These are phyloP conservation scores for Meganola albula DNA, from an alignment of 2,888 invertebrate species.

Conservation along the genomic window DNA sequence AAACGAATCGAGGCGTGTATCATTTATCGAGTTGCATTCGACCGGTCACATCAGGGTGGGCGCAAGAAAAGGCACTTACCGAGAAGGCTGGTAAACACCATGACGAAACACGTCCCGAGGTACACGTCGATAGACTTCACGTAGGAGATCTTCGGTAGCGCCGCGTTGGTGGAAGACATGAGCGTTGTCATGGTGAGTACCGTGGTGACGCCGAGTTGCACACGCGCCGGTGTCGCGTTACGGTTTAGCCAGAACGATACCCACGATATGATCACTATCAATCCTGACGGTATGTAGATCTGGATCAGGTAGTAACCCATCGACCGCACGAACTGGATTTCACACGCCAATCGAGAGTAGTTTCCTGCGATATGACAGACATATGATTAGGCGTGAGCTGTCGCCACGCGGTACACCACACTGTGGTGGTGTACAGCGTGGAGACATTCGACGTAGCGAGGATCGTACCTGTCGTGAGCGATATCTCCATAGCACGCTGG, in stretches of 20 bases:
- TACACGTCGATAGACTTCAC: slow-evolving; percentile 97
- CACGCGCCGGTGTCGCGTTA: slow-evolving; percentile 94
- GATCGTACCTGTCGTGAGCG: slow-evolving; percentile 91
- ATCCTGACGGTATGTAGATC: slow-evolving; percentile 96
- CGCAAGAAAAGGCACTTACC: too few species aligned
- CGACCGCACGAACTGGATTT: slow-evolving; percentile 95
- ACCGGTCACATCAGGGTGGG: too few species aligned
- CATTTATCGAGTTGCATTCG: too few species aligned
- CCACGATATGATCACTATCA: slow-evolving; percentile 97
- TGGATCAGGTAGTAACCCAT: slow-evolving; percentile 98
- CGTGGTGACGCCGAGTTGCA: slow-evolving; percentile 94
- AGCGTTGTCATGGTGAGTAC: slow-evolving; percentile 97
- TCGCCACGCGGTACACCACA: background rate
- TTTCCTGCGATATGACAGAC: slow-evolving; percentile 80
- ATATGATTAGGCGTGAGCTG: background rate
- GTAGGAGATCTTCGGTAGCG: slow-evolving; percentile 97
- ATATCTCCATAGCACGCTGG: slow-evolving; percentile 94
- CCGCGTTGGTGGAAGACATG: slow-evolving; percentile 96
- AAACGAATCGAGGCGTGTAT: slow-evolving; percentile 17
- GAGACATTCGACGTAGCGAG: background rate
- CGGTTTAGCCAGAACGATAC: slow-evolving; percentile 96
- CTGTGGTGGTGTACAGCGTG: background rate
- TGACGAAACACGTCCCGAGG: slow-evolving; percentile 96
- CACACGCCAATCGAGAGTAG: slow-evolving; percentile 94
- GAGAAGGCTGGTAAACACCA: slow-evolving; percentile 96